Evolutionary conservation across 2,113 vertebrate genomes (phyloP), one percentile per base, ranked within the genome.

Genomic region (Anarhynchus alexandrinus): DNA sequence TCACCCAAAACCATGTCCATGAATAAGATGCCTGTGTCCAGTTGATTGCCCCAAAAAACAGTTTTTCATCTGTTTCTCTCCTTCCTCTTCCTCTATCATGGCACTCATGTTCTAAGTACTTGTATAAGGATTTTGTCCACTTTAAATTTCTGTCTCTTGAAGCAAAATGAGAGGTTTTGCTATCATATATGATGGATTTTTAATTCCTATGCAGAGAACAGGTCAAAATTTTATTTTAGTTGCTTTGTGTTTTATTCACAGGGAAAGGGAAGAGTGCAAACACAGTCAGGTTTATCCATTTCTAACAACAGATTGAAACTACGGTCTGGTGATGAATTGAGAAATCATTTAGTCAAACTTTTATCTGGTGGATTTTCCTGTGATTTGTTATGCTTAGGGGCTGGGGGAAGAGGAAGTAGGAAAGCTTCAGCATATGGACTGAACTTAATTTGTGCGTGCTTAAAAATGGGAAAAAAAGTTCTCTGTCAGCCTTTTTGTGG

Each of bases 401-500:
- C 73, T 79, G 58, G 19, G 6, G 61, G 69, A 84, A 95, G 61
- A 91, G 65, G 65, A 91, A 89, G 43, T 57, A 71, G 82, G 61
- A 85, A 79, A 10, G 40, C 76, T 88, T 70, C 43, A 70, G 55
- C 49, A 16, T 83, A 62, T 70, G 95, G 80, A 70, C 71, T 58
- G n/a, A 86, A 67, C 72, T 79, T 84, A 84, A 73, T 90, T 85
- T 69, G 22, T 36, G 57, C 64, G n/a, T 87, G 32, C 57, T 61
- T 91, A 61, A 91, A 92, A 91, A 76, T 74, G 77, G 29, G 73
- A 5, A 45, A 51, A 86, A 86, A 95, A 91, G 70, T 95, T 95
- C 62, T 88, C 81, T 65, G 57, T 95, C 91, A 97, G 89, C 83
- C 54, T 92, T 94, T 94, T 82, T 85, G 73, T 76, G 66, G 93